Evolutionary conservation across 2,797 vertebrate species (phyloP).

Genomic region (Gymnocypris eckloni): DNA sequence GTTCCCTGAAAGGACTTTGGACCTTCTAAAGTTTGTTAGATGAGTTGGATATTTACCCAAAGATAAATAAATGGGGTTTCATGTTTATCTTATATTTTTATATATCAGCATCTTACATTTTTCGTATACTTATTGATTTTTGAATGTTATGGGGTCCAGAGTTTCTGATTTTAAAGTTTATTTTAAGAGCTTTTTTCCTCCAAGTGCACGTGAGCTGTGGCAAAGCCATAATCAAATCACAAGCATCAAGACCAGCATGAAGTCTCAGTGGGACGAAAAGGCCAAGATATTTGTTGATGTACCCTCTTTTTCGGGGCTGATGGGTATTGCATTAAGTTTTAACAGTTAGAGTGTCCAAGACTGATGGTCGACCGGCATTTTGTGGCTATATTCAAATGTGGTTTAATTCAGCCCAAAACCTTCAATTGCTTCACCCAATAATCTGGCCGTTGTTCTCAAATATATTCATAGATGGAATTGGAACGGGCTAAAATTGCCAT

Average conservation of each 20-base stretch:
- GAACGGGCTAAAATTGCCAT: slow-evolving; percentile 50
- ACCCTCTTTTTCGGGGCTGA: slow-evolving; percentile 17
- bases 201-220: slow-evolving; percentile 55
- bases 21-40: slow-evolving; percentile 55
- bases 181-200: slow-evolving; percentile 39
- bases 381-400: slow-evolving; percentile 38
- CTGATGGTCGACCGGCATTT: slow-evolving; percentile 5
- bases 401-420: slow-evolving; percentile 36
- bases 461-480: slow-evolving; percentile 29
- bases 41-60: not conserved
- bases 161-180: slow-evolving; percentile 43
- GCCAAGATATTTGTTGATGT: slow-evolving; percentile 10
- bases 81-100: not conserved
- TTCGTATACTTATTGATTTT: not conserved
- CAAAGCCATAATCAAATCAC: slow-evolving; percentile 36
- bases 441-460: slow-evolving; percentile 39
- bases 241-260: slow-evolving; percentile 39
- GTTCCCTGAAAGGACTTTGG: slow-evolving; percentile 60
- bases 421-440: slow-evolving; percentile 36
- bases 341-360: slow-evolving; percentile 5
- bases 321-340: slow-evolving; percentile 53
- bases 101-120: not conserved
- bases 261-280: slow-evolving; percentile 6
- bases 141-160: slow-evolving; percentile 43
- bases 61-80: not conserved